Evolutionary conservation across 2,113 vertebrate species (phyloP).

Genomic region (Chrysemys picta): DNA sequence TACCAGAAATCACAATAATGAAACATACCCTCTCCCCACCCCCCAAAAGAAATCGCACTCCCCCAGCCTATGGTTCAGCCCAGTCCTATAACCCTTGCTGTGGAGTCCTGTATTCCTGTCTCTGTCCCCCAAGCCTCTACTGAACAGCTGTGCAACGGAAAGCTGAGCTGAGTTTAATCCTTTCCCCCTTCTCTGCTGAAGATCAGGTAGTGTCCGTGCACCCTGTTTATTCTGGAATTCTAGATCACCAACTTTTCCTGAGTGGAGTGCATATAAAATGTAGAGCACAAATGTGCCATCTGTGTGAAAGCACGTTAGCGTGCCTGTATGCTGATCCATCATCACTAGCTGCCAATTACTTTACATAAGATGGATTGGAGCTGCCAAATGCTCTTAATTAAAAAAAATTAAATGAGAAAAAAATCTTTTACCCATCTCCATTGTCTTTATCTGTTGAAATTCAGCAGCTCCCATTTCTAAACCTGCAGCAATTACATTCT

Average conservation of each 20-base stretch:
- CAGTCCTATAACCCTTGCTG: background rate
- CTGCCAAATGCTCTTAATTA: background rate
- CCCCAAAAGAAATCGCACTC: background rate
- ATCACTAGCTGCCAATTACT: slow-evolving; percentile 14
- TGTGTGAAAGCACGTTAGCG: background rate
- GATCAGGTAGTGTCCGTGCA: background rate
- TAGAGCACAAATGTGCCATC: slow-evolving; percentile 13
- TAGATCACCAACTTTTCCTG: background rate
- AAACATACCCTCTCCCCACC: background rate
- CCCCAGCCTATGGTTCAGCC: background rate
- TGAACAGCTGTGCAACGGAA: background rate
- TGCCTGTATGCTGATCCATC: background rate
- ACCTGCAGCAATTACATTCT: background rate
- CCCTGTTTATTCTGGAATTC: background rate
- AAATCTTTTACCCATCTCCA: slow-evolving; percentile 4
- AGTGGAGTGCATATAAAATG: background rate
- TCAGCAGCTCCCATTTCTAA: slow-evolving; percentile 2
- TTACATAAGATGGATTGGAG: background rate
- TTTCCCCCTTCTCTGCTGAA: background rate
- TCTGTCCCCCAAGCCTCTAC: background rate
- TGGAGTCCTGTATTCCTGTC: background rate
- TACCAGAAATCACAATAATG: background rate
- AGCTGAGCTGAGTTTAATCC: background rate
- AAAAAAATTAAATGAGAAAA: slow-evolving; percentile 4
- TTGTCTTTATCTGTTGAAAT: slow-evolving; percentile 38